Evolutionary conservation across 1,140 invertebrate genomes (phyloP), one percentile per base, ranked within the genome.

Genomic region (Drosophila pectinifera): DNA sequence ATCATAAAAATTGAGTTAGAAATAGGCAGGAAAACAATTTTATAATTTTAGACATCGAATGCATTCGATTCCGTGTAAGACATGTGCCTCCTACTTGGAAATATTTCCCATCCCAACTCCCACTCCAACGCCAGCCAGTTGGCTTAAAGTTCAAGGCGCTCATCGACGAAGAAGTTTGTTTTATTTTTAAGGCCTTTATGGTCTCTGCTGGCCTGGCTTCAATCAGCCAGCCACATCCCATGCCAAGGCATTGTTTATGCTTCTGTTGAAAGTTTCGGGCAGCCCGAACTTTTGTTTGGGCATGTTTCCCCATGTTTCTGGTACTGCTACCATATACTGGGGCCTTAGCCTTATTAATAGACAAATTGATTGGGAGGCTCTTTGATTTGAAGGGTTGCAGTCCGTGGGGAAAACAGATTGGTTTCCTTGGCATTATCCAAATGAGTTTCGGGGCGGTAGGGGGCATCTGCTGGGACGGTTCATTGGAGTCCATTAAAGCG

Each of bases 61-160:
- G 46, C 46, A 63, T 76, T 64, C 61, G 68, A 74, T 80, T 68
- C 53, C 68, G 42, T 18, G 38, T 24, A 77, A 39, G 56, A 61
- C 57, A 39, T 45, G 49, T 36, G 49, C 48, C 41, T 59, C 39
- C 64, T 68, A 68, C 64, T 68, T 68, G 61, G 64, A 42, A 64
- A 26, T 36, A 26, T 36, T 48, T 57, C 36, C 46, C 20, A n/a
- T 31, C 18, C 31, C 74, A n/a, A 26, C 45, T 41, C 41, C 41
- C 28, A 43, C 55, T 43, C 53, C 49, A 43, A 18, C 51, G 14
- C 20, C 56, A 76, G 28, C 26, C 38, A 57, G 39, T 67, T 55
- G 55, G 65, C 75, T 48, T 46, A 88, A 88, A 88, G 83, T 88
- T 88, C 83, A 88, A 88, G 83, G 84, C 80, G 82, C 78, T 81